These are phyloP conservation scores for Xiphydria camelus DNA, from an alignment of 2,888 invertebrate species.

Conservation along the genomic window DNA sequence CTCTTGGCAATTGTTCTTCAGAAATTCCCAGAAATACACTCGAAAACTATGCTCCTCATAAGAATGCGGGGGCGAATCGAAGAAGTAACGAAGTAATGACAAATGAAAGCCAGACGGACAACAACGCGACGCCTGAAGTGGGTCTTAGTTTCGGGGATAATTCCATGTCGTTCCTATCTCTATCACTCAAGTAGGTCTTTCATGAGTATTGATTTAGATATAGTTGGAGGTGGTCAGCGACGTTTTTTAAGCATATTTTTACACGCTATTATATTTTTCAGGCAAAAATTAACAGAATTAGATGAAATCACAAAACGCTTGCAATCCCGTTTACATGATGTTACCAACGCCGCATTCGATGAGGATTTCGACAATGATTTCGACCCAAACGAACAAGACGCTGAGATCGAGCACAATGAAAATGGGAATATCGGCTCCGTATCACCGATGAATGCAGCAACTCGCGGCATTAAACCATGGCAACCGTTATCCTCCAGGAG, in stretches of 20 bases:
- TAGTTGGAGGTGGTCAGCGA: too few species aligned
- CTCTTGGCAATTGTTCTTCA: constrained; percentile 22
- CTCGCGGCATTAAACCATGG: constrained; percentile 16
- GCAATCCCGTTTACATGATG: constrained; percentile 62
- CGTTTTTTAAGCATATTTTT: constrained; percentile 1
- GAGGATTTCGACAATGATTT: constrained; percentile 66
- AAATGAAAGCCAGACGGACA: constrained; percentile 17
- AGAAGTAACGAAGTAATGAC: background rate
- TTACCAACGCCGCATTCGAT: constrained; percentile 61
- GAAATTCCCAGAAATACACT: constrained; percentile 18
- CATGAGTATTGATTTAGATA: too few species aligned
- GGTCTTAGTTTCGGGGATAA: constrained; percentile 41
- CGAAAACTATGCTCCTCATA: background rate
- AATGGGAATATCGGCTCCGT: constrained; percentile 20
- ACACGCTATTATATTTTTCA: constrained; percentile 47
- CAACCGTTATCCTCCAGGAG: constrained; percentile 12
- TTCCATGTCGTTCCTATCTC: constrained; percentile 49
- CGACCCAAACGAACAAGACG: constrained; percentile 36
- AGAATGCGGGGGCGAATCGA: background rate
- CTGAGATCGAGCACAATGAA: constrained; percentile 33
- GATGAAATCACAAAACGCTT: constrained; percentile 68
- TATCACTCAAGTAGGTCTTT: constrained; percentile 46
- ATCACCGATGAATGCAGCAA: constrained; percentile 2
- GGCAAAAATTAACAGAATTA: constrained; percentile 66
- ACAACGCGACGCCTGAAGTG: constrained; percentile 26